Evolutionary conservation across 2,797 vertebrate species (phyloP).

Genomic region (Peromyscus eremicus): DNA sequence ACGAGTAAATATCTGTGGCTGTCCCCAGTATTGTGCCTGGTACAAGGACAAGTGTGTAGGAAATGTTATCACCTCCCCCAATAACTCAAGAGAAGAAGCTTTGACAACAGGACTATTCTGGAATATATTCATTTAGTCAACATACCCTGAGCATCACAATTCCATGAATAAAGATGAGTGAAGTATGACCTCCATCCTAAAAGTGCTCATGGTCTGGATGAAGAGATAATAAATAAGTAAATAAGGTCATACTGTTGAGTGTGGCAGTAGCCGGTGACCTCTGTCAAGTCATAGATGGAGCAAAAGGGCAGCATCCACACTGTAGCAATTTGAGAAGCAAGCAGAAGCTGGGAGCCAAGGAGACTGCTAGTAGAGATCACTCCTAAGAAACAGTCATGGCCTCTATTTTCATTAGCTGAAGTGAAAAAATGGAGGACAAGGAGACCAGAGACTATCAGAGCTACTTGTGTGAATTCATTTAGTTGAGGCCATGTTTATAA

Average conservation of each 20-base stretch:
- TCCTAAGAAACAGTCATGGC: neutral
- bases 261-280: neutral
- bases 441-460: neutral
- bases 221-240: slow-evolving; percentile 37
- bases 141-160: neutral
- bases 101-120: neutral
- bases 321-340: neutral
- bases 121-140: neutral
- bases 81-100: slow-evolving; percentile 29
- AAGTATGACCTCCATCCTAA: neutral
- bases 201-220: neutral
- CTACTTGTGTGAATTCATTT: neutral
- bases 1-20: neutral
- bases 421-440: neutral
- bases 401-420: neutral
- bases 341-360: neutral
- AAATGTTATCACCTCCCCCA: neutral
- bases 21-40: neutral
- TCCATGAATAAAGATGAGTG: slow-evolving; percentile 19
- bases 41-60: neutral
- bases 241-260: neutral
- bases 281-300: neutral
- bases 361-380: neutral
- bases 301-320: neutral
- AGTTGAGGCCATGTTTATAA: neutral